Evolutionary conservation across 2,888 invertebrate genomes (phyloP).

Genomic region (Kuschelorhynchus macadamiae): DNA sequence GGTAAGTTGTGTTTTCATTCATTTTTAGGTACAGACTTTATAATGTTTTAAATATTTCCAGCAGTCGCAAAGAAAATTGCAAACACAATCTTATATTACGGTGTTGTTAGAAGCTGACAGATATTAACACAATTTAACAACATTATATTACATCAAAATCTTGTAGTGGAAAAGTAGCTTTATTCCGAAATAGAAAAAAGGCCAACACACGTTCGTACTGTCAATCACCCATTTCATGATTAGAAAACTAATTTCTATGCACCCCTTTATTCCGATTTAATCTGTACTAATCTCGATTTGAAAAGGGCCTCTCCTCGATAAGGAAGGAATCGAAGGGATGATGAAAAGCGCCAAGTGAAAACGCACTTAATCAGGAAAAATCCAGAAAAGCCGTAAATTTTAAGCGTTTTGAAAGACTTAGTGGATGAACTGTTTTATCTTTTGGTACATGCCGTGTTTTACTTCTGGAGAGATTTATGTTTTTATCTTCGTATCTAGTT

Average conservation of each 20-base stretch:
- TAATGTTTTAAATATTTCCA: too few relatives aligned
- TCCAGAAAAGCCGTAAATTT: constrained; percentile 36
- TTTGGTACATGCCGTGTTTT: not conserved
- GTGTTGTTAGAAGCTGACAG: too few relatives aligned
- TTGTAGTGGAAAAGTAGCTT: constrained; percentile 9
- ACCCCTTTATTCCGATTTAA: constrained; percentile 58
- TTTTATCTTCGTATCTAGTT: too few relatives aligned
- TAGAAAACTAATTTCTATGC: constrained; percentile 57
- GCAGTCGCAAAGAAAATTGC: too few relatives aligned
- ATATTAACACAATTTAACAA: too few relatives aligned
- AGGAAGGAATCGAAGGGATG: constrained; percentile 30
- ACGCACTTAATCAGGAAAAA: constrained; percentile 43
- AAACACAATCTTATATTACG: too few relatives aligned
- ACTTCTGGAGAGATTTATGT: not conserved
- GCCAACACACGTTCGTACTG: constrained; percentile 26
- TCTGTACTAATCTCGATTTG: constrained; percentile 58
- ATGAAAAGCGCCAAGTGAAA: constrained; percentile 39
- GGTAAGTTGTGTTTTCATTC: too few relatives aligned
- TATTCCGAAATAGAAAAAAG: constrained; percentile 22
- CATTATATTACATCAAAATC: too few relatives aligned
- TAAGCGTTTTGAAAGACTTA: constrained; percentile 13
- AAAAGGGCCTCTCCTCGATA: constrained; percentile 49
- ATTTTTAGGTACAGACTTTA: too few relatives aligned
- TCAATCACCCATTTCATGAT: constrained; percentile 36
- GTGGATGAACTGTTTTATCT: constrained; percentile 1